Percentiles rank a stretch among this genome's conserved stretches.
Evolutionary conservation across 1,140 invertebrate species (phyloP).

Genomic region (Calliphora vicina): DNA sequence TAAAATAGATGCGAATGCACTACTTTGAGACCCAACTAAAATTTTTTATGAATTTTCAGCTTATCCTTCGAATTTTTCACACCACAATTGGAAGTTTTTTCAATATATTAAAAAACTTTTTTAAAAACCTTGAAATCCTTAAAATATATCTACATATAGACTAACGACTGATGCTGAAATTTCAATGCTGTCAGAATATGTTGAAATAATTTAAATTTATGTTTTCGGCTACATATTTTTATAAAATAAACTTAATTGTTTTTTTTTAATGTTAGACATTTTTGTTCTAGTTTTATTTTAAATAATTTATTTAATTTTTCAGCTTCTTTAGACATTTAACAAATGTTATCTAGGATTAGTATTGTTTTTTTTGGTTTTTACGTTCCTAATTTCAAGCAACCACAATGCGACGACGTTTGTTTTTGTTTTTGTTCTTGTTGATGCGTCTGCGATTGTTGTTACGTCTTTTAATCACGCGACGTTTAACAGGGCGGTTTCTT

Average conservation of each 20-base stretch:
- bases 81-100: too few species aligned
- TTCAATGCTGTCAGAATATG: too few species aligned
- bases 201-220: too few species aligned
- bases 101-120: too few species aligned
- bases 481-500: slow-evolving; percentile 46
- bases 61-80: too few species aligned
- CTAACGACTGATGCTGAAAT: too few species aligned
- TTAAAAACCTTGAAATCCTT: too few species aligned
- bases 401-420: slow-evolving; percentile 34
- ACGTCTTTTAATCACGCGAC: slow-evolving; percentile 48
- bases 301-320: background rate
- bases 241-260: background rate
- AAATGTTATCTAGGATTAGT: background rate
- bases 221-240: too few species aligned
- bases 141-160: too few species aligned
- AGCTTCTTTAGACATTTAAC: background rate
- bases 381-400: background rate
- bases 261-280: background rate
- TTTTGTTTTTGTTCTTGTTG: slow-evolving; percentile 37
- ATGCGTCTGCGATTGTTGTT: slow-evolving; percentile 42
- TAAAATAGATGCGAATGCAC: too few species aligned
- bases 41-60: too few species aligned
- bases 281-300: background rate
- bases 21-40: too few species aligned
- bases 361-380: background rate